Evolutionary conservation across 2,797 vertebrate genomes (phyloP), one percentile per base, ranked within the genome.

Genomic region (Alosa sapidissima): DNA sequence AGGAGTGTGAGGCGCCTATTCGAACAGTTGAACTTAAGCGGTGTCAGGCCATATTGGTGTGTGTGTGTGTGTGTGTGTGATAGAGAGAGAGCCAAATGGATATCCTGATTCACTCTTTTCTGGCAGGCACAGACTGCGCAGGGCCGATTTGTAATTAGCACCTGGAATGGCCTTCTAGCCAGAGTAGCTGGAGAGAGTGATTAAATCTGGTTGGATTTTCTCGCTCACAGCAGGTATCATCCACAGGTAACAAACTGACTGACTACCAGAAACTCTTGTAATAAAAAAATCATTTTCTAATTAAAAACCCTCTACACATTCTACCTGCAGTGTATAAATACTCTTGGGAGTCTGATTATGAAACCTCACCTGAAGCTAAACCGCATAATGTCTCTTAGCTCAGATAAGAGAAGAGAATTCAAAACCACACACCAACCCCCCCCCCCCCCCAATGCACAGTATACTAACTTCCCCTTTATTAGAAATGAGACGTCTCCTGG

Each of bases 1-100:
- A 88, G 28, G 19, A 82, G 85, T 85, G 55, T 10, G 13, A 28
- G 65, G 65, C 13, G 10, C 5, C 65, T 72, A 13, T 36, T 14
- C 65, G 8, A 5, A 65, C 11, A 2, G 24, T 11, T 28, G 62
- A 28, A 28, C 24, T 33, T 65, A 24, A 65, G 62, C 28, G 28
- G 62, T 65, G 62, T 28, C 24, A 28, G 2, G 5, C 24, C 6
- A 19, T 58, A 5, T 58, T 58, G 55, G 9, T 9, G 62, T 13
- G 24, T 33, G 62, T 33, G 51, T 52, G 51, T 52, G 51, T 52
- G 51, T 52, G 13, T 52, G 13, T 52, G 51, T 14, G 51, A 16
- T 16, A 11, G 51, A 13, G 51, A 14, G 24, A 11, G 8, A 33
- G 24, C 7, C 24, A 65, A 65, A 65, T 33, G 24, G 60, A 65